These are phyloP conservation scores for Ispidina lecontei DNA, from an alignment of 2,797 vertebrate species.

Conservation along the genomic window DNA sequence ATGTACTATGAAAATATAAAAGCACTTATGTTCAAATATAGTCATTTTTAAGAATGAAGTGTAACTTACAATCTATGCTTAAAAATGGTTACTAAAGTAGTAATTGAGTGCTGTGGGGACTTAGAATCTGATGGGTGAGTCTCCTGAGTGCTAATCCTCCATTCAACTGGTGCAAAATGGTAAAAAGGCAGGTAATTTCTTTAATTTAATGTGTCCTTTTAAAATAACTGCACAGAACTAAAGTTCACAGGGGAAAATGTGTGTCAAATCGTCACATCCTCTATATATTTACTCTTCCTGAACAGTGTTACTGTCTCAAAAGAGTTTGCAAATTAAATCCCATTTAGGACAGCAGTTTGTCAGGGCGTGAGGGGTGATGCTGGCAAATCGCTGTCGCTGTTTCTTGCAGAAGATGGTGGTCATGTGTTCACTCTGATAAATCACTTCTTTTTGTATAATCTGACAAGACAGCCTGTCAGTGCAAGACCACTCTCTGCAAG, in stretches of 20 bases:
- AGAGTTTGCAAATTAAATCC: neutral
- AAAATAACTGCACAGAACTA: neutral
- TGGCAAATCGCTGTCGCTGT: neutral
- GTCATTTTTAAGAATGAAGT: neutral
- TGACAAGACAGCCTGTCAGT: neutral
- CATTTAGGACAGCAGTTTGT: neutral
- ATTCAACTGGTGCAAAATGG: neutral
- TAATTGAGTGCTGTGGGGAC: neutral
- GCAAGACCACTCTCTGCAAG: neutral
- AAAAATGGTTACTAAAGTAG: neutral
- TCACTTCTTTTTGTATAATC: neutral
- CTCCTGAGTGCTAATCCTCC: neutral
- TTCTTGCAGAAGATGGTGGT: neutral
- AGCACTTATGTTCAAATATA: neutral
- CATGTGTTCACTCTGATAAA: neutral
- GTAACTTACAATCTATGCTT: neutral
- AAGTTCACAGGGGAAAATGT: neutral
- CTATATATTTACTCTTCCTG: neutral
- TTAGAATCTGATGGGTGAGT: neutral
- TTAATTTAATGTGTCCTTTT: neutral
- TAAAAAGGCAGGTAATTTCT: neutral
- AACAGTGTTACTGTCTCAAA: neutral
- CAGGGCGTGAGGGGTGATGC: neutral
- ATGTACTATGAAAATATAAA: neutral
- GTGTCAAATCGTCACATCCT: neutral